phyloP scores from a whole-genome alignment of 2,797 vertebrate species.

The Amphiprion clarkii region DNA sequence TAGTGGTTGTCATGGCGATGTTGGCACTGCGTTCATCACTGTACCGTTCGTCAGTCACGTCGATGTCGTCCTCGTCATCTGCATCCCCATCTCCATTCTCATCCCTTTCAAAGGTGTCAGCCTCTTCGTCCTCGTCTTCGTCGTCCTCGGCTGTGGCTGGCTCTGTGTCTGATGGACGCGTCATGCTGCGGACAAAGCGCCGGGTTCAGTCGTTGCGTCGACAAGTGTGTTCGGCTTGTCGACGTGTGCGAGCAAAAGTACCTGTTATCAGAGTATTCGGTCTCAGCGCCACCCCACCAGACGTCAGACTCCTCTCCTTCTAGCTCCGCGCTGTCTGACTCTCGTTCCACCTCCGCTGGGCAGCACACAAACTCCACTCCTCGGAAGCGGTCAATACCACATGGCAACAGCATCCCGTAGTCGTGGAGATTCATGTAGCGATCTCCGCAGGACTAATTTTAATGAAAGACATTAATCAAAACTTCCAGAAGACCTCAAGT shows the following conservation, averaged over 20 bases:
- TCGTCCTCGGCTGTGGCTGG: conserved; percentile 83
- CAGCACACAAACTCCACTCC: conserved; percentile 99
- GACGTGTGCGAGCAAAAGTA: conserved; percentile 49
- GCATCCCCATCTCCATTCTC: conserved; percentile 79
- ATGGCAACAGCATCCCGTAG: conserved; percentile 97
- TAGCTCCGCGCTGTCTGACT: conserved; percentile 87
- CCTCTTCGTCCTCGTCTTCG: conserved; percentile 87
- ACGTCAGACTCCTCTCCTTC: conserved; percentile 95
- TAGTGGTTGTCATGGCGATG: conserved; percentile 95
- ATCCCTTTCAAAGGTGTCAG: conserved; percentile 81
- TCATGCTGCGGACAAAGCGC: conserved; percentile 80
- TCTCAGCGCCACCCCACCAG: conserved; percentile 96
- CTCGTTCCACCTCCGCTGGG: conserved; percentile 88
- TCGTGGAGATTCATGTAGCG: conserved; percentile 96
- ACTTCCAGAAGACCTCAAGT: neutral
- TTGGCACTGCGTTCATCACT: conserved; percentile 90
- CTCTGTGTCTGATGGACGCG: conserved; percentile 81
- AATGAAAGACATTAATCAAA: conserved; percentile 33
- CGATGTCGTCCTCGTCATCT: conserved; percentile 67
- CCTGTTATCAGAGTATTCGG: conserved; percentile 93
- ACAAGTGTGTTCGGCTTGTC: neutral
- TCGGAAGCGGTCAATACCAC: conserved; percentile 95
- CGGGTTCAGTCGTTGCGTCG: conserved; percentile 5
- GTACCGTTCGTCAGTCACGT: conserved; percentile 87
- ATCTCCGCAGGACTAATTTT: conserved; percentile 93